Percentiles rank a stretch among this genome's conserved stretches.
phyloP scores from a whole-genome alignment of 2,888 invertebrate genomes.

The Heterodera filipjevi region DNA sequence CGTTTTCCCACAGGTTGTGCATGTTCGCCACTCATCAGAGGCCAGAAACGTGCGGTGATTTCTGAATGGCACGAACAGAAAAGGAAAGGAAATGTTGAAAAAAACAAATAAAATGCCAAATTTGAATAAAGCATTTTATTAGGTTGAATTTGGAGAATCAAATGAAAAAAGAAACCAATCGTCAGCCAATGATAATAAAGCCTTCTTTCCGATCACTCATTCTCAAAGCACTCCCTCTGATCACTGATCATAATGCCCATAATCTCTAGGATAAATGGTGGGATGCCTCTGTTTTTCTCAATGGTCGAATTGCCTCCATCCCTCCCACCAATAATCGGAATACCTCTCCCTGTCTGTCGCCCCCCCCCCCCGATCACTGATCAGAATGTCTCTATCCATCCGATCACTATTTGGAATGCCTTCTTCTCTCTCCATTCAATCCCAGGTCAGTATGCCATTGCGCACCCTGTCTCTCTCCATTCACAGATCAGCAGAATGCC shows the following conservation, averaged over 20 bases:
- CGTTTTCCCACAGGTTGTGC: neutral
- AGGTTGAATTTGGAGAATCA: neutral
- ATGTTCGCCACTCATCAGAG: constrained; percentile 17
- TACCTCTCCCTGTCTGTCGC: too few relatives aligned
- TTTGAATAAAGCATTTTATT: neutral
- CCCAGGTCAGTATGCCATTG: too few relatives aligned
- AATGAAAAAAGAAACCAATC: neutral
- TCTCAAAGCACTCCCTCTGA: too few relatives aligned
- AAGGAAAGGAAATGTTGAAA: neutral
- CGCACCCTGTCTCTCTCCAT: too few relatives aligned
- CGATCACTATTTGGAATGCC: too few relatives aligned
- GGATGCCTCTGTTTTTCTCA: too few relatives aligned
- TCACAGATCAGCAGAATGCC: too few relatives aligned
- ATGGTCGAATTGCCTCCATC: too few relatives aligned
- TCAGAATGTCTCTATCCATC: neutral
- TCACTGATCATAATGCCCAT: neutral
- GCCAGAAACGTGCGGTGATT: neutral
- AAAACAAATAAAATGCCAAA: neutral
- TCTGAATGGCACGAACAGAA: neutral
- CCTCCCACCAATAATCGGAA: too few relatives aligned
- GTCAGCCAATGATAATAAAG: neutral
- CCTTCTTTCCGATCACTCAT: neutral
- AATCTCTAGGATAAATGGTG: neutral
- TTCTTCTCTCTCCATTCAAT: neutral
- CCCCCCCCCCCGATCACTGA: neutral